Evolutionary conservation across 2,888 invertebrate species (phyloP).

Genomic region (Dioctria linearis): DNA sequence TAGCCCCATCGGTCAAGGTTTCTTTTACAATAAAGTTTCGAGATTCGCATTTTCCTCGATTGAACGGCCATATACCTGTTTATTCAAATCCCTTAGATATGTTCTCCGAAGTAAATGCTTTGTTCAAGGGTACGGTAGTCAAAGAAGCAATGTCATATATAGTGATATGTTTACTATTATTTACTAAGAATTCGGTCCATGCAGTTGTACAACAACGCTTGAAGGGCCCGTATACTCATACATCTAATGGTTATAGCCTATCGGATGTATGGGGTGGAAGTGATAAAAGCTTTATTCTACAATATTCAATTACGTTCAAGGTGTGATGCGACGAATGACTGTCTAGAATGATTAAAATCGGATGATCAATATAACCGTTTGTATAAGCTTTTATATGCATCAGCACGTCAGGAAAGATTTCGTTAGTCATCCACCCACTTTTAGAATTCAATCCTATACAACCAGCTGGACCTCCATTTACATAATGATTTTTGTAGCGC

Average conservation of each 20-base stretch:
- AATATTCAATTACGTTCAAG: neutral
- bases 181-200: neutral
- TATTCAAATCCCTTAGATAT: neutral
- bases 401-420: no score
- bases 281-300: neutral
- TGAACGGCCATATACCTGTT: neutral
- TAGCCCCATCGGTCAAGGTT: no score
- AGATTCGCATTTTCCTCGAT: no score
- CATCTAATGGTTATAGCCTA: constrained; percentile 1
- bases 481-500: no score
- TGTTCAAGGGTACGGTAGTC: neutral
- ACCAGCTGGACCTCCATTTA: no score
- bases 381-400: no score
- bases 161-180: neutral
- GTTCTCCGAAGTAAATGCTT: constrained; percentile 3
- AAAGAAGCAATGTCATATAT: neutral
- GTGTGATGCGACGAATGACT: no score
- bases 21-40: no score
- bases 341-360: no score
- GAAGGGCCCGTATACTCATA: neutral
- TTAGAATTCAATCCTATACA: no score
- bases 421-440: no score
- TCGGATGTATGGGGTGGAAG: neutral
- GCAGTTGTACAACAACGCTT: neutral
- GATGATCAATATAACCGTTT: no score